Base-by-base conservation (phyloP, 2,113 vertebrate genomes). In the Sebastes schlegelii region DNA sequence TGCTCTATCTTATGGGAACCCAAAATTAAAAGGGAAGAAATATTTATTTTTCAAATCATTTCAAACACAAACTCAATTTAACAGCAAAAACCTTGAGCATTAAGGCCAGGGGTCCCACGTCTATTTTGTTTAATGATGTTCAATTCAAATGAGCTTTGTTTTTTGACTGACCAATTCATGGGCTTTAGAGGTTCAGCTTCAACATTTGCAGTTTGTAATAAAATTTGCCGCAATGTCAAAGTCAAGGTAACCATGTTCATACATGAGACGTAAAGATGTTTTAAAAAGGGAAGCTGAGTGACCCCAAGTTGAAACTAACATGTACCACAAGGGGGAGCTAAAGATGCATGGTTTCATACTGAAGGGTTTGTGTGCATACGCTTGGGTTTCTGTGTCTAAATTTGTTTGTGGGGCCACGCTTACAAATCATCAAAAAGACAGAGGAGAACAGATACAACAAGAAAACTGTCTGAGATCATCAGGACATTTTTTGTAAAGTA, bases 311-410 rank as follows among this genome's bases (percentile, higher is more conserved):
- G 11, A 60, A 64, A 42, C 1, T 11, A 23, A 40, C 49, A 21
- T 4, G 57, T 8, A 13, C 84, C 92, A 92, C 89, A 83, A 61
- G 89, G 74, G 82, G 89, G 88, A 14, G 87, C 55, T 80, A 57
- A 42, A 84, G 80, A 51, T 17, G n/a, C 52, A 61, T 21, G 3
- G 23, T 14, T 48, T 54, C 2, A 64, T 49, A 26, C 9, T 49
- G 1, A 52, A 17, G 7, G 52, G 62, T n/a, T 57, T 4, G n/a
- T 42, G 17, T 14, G 4, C 1, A 23, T 49, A 19, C 2, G 1
- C 34, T 49, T 13, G 7, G 16, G 9, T 42, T 16, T 23, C 1
- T 34, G 10, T 72, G 21, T 21, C 2, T 6, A 46, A 23, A 55
- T 49, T 26, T 68, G 52, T 61, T 46, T 62, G 21, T 10, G 45